These are phyloP conservation scores for Corvus hawaiiensis DNA, from an alignment of 2,113 vertebrate genomes.

Conservation along the genomic window DNA sequence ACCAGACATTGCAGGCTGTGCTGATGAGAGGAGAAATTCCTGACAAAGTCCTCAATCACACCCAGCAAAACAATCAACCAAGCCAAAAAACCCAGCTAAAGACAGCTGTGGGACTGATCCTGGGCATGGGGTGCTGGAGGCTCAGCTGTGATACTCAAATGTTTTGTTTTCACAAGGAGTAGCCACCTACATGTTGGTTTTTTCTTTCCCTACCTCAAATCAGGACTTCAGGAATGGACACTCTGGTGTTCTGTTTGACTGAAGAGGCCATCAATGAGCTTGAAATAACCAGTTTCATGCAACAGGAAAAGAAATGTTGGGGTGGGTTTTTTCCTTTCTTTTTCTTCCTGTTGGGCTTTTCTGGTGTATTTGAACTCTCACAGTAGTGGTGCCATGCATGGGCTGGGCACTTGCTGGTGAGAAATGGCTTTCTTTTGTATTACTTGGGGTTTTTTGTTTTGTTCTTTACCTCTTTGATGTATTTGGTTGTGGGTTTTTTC, in stretches of 20 bases:
- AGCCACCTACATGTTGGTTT: background rate
- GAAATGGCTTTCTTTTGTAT: background rate
- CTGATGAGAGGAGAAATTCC: background rate
- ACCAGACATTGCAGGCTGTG: background rate
- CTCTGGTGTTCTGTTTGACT: background rate
- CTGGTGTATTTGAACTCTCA: background rate
- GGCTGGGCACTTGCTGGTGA: background rate
- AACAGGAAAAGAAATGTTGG: background rate
- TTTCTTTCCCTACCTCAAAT: background rate
- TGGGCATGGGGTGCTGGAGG: background rate
- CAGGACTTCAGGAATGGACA: background rate
- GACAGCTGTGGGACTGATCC: background rate
- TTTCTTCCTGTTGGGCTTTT: background rate
- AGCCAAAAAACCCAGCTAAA: background rate
- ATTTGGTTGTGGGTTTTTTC: background rate
- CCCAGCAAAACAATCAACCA: background rate
- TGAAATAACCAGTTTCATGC: background rate
- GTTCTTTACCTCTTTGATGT: background rate
- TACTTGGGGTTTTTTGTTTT: background rate
- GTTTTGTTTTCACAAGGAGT: background rate
- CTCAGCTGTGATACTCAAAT: background rate
- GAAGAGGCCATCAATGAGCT: rapidly evolving
- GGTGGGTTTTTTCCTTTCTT: background rate
- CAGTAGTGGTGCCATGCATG: no score
- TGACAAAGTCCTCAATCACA: background rate